These are phyloP conservation scores for Planococcus citri DNA, from an alignment of 1,140 invertebrate species.

Conservation along the genomic window DNA sequence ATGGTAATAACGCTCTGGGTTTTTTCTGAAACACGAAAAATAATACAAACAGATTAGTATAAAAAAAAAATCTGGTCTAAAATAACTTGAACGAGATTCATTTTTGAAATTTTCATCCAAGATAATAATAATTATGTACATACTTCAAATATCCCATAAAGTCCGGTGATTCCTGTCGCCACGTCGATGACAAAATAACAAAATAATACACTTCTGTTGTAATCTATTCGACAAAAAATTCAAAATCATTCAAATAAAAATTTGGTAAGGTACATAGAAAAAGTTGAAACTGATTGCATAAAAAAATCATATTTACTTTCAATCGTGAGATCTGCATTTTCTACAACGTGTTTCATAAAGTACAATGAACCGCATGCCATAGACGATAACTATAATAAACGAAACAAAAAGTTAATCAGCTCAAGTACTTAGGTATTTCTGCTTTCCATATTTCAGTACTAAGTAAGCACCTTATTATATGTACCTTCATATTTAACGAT, in stretches of 20 bases:
- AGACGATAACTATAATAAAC: background rate
- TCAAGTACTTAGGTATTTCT: too few relatives aligned
- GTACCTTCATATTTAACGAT: too few relatives aligned
- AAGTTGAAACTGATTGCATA: too few relatives aligned
- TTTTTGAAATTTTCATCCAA: too few relatives aligned
- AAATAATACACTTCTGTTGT: background rate
- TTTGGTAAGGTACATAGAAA: too few relatives aligned
- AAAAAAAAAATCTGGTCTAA: background rate
- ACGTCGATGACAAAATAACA: background rate
- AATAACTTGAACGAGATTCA: too few relatives aligned
- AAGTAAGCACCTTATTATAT: too few relatives aligned
- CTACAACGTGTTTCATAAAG: background rate
- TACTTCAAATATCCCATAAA: background rate
- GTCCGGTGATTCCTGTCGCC: background rate
- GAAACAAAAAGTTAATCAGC: too few relatives aligned
- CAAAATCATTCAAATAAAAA: background rate
- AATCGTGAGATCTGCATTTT: background rate
- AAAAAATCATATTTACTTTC: background rate
- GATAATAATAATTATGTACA: too few relatives aligned
- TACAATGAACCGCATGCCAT: background rate
- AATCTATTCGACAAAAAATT: background rate
- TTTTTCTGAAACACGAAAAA: background rate
- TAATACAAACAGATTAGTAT: background rate
- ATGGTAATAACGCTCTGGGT: background rate
- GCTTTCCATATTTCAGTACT: too few relatives aligned